These are phyloP conservation scores for Thalpophila matura DNA, from an alignment of 2,888 invertebrate species.

Conservation along the genomic window DNA sequence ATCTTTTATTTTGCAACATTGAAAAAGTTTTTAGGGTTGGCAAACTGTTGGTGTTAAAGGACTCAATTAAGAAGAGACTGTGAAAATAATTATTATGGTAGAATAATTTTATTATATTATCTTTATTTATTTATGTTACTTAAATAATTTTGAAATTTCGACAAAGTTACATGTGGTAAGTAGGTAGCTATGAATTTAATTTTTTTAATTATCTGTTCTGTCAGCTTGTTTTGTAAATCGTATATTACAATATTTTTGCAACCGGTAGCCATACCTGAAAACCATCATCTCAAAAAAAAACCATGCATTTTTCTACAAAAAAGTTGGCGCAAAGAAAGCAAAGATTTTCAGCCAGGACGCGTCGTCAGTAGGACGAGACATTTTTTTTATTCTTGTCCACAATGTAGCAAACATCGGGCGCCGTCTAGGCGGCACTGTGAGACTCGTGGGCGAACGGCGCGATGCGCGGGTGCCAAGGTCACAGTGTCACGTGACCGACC, in stretches of 20 bases:
- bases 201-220: background rate
- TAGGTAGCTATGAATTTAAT: too few species aligned
- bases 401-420: conserved; percentile 62
- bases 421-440: conserved; percentile 67
- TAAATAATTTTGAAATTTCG: too few species aligned
- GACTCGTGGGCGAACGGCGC: conserved; percentile 62
- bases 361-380: conserved; percentile 50
- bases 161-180: too few species aligned
- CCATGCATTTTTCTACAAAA: conserved; percentile 5
- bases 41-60: conserved; percentile 8
- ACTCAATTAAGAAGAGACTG: conserved; percentile 16
- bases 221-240: background rate
- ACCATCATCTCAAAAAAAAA: background rate
- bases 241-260: background rate
- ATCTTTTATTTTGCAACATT: conserved; percentile 40
- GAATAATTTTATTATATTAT: too few species aligned
- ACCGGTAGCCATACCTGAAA: background rate
- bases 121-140: too few species aligned
- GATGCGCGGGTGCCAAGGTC: conserved; percentile 60
- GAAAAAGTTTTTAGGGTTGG: conserved; percentile 24
- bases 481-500: conserved; percentile 55
- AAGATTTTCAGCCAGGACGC: conserved; percentile 31
- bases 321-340: conserved; percentile 28
- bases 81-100: conserved; percentile 5
- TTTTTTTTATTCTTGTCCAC: conserved; percentile 56